Percentiles rank a stretch among this genome's conserved stretches.
Conservation (phyloP, 2,797 vertebrate species). For the Cuculus canorus region DNA sequence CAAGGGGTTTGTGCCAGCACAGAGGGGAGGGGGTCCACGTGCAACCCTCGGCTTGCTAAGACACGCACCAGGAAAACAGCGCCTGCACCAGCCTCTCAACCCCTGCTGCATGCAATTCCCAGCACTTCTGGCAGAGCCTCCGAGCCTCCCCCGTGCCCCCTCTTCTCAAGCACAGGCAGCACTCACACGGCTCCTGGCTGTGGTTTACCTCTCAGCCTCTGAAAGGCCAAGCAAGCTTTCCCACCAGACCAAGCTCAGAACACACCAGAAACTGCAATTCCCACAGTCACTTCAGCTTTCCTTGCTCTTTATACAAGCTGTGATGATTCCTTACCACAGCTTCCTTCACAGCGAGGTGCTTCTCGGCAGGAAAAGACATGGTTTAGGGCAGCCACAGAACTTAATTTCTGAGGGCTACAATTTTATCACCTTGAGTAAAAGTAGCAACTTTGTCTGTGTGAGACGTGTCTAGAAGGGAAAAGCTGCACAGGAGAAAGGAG, state of each 20-base stretch:
- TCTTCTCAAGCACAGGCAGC: fast-evolving
- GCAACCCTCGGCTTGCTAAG: neutral
- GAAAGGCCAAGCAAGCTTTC: neutral
- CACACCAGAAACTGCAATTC: neutral
- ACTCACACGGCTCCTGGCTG: neutral
- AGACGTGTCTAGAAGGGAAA: neutral
- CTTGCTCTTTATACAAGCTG: neutral
- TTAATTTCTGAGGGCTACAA: neutral
- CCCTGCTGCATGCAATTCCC: neutral
- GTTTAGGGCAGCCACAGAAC: neutral
- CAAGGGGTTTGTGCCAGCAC: neutral
- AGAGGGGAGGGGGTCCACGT: too few relatives aligned
- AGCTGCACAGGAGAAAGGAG: neutral
- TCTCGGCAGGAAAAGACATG: neutral
- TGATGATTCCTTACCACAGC: neutral
- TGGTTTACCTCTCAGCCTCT: too few relatives aligned
- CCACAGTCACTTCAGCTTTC: neutral
- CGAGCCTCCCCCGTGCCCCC: fast-evolving
- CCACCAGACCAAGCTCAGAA: neutral
- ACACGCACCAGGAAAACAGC: neutral
- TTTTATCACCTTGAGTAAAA: neutral
- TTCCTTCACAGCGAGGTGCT: neutral
- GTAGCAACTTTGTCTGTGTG: neutral
- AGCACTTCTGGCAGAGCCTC: neutral
- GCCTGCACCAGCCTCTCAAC: neutral